phyloP scores from a whole-genome alignment of 2,797 vertebrate species.

The Myripristis jacobus region DNA sequence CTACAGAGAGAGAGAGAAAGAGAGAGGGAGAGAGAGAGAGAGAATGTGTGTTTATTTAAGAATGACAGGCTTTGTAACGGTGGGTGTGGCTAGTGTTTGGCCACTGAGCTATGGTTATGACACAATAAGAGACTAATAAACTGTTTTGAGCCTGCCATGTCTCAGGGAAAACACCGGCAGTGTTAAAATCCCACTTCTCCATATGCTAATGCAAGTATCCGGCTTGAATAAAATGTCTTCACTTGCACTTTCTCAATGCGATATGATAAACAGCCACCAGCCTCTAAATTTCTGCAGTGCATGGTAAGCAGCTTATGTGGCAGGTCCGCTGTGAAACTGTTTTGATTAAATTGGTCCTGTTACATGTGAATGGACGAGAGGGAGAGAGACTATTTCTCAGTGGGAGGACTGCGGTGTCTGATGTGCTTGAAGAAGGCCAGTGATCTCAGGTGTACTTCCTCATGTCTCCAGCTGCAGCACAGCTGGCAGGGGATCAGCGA shows the following conservation, averaged over 20 bases:
- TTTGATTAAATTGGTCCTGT: background rate
- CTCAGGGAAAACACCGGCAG: background rate
- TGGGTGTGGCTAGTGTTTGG: conserved; percentile 46
- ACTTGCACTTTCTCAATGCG: no score
- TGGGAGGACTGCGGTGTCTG: no score
- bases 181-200: background rate
- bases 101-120: conserved; percentile 47
- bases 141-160: conserved; percentile 1
- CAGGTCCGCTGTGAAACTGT: background rate
- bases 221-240: no score
- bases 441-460: background rate
- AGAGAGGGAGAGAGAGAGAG: conserved; percentile 3
- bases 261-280: no score
- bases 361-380: no score
- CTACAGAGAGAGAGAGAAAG: conserved; percentile 2
- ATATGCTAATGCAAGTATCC: background rate
- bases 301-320: no score
- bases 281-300: no score
- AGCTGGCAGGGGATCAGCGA: conserved; percentile 18
- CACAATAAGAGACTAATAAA: conserved; percentile 13
- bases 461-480: no score
- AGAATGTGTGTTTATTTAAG: no score
- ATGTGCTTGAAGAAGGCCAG: no score
- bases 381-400: no score
- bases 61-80: conserved; percentile 32